Evolutionary conservation across 2,113 vertebrate species (phyloP).

Genomic region (Myocastor coypus): DNA sequence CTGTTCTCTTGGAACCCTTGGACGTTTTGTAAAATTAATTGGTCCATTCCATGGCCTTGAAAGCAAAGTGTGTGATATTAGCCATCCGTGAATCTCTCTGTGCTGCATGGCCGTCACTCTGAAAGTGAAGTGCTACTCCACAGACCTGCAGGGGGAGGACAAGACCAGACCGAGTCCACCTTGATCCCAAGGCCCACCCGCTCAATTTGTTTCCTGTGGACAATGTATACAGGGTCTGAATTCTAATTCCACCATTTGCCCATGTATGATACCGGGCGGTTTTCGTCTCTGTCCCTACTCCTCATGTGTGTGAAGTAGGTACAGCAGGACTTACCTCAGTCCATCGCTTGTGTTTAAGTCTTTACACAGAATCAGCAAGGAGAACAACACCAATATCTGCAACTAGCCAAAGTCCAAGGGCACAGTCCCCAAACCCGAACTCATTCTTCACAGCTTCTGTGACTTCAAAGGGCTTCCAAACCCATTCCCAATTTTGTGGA

Average conservation of each 20-base stretch:
- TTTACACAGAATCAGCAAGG: neutral
- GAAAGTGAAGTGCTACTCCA: neutral
- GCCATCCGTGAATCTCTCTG: conserved; percentile 12
- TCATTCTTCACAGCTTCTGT: neutral
- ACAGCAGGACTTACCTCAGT: neutral
- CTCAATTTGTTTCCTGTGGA: neutral
- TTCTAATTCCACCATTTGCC: neutral
- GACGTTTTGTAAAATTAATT: conserved; percentile 73
- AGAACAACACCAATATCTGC: neutral
- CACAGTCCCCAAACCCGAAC: neutral
- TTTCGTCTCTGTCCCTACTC: neutral
- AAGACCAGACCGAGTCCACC: neutral
- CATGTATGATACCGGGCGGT: neutral
- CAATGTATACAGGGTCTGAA: neutral
- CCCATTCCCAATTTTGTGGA: neutral
- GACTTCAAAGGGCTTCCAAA: conserved; percentile 5
- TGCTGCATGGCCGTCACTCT: conserved; percentile 9
- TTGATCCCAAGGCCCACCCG: neutral
- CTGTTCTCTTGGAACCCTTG: conserved; percentile 62
- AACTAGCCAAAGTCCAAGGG: neutral
- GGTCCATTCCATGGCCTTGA: conserved; percentile 51
- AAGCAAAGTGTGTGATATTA: conserved; percentile 52
- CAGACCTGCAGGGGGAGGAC: neutral
- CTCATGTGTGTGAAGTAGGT: neutral
- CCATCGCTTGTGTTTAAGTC: conserved; percentile 8